These are phyloP conservation scores for Drosophila formosana DNA, from an alignment of 2,888 invertebrate genomes.

Conservation along the genomic window DNA sequence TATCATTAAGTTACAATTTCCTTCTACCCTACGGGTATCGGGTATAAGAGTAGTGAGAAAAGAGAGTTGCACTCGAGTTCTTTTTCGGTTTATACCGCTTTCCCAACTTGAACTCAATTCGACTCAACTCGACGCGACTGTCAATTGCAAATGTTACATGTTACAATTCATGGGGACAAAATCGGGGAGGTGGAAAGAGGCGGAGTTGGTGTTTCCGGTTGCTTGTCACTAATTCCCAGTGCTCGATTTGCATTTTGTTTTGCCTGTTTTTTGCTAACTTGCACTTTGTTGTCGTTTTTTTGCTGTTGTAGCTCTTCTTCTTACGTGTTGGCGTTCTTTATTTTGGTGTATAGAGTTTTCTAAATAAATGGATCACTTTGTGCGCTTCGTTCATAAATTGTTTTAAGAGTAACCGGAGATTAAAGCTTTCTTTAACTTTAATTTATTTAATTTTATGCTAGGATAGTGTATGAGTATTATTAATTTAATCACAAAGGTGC, in stretches of 20 bases:
- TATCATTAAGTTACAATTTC: background rate
- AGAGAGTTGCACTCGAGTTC: conserved; percentile 57
- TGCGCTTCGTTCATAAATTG: too few species aligned
- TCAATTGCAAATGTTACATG: conserved; percentile 79
- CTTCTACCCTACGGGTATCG: background rate
- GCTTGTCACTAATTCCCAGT: conserved; percentile 75
- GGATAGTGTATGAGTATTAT: too few species aligned
- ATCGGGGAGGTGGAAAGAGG: conserved; percentile 15
- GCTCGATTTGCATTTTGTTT: conserved; percentile 74
- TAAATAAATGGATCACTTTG: conserved; percentile 68
- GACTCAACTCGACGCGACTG: conserved; percentile 67
- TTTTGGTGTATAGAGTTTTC: conserved; percentile 42
- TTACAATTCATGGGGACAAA: conserved; percentile 40
- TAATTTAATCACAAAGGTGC: too few species aligned
- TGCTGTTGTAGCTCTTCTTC: background rate
- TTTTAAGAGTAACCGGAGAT: too few species aligned
- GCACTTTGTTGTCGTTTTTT: conserved; percentile 18
- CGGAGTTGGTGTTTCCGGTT: conserved; percentile 66
- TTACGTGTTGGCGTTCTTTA: conserved; percentile 3
- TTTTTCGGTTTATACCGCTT: conserved; percentile 17
- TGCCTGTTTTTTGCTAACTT: conserved; percentile 43
- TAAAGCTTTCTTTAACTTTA: too few species aligned
- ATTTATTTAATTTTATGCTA: too few species aligned
- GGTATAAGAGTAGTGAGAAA: conserved; percentile 24
- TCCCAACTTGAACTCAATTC: conserved; percentile 54